phyloP scores from a whole-genome alignment of 2,888 invertebrate species.

The Torymus tubicola region DNA sequence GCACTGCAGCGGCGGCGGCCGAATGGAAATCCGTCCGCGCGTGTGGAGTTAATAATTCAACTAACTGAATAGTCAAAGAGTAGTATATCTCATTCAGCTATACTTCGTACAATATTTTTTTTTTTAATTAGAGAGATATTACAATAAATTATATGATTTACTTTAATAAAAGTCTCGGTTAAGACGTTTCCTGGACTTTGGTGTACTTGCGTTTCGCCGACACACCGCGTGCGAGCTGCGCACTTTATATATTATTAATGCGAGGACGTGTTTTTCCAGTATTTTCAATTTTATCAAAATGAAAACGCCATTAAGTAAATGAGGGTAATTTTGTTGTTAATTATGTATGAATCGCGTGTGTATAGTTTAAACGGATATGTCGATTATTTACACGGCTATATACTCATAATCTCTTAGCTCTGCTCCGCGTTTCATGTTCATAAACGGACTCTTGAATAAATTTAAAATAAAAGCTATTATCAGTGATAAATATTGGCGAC shows the following conservation, averaged over 20 bases:
- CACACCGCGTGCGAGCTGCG: neutral
- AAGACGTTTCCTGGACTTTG: conserved; percentile 25
- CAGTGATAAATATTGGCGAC: too few relatives aligned
- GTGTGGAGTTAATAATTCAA: conserved; percentile 28
- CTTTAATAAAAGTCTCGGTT: conserved; percentile 16
- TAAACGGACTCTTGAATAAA: too few relatives aligned
- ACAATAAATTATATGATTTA: conserved; percentile 38
- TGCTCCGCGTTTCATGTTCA: too few relatives aligned
- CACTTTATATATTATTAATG: too few relatives aligned
- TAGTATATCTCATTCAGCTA: conserved; percentile 29
- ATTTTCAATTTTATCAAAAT: too few relatives aligned
- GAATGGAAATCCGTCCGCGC: conserved; percentile 2
- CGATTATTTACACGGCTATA: too few relatives aligned
- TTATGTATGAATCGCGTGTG: neutral
- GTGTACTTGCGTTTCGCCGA: neutral
- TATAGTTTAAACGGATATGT: neutral
- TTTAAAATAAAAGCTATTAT: too few relatives aligned
- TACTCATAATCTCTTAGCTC: too few relatives aligned
- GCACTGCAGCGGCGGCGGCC: neutral
- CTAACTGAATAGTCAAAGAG: conserved; percentile 2
- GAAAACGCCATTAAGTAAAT: too few relatives aligned
- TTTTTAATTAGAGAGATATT: conserved; percentile 47
- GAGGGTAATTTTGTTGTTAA: neutral
- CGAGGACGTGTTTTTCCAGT: too few relatives aligned
- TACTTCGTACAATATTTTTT: conserved; percentile 30